Evolutionary conservation across 1,140 invertebrate genomes (phyloP), one percentile per base, ranked within the genome.

Genomic region (Lutraria rhynchaena): DNA sequence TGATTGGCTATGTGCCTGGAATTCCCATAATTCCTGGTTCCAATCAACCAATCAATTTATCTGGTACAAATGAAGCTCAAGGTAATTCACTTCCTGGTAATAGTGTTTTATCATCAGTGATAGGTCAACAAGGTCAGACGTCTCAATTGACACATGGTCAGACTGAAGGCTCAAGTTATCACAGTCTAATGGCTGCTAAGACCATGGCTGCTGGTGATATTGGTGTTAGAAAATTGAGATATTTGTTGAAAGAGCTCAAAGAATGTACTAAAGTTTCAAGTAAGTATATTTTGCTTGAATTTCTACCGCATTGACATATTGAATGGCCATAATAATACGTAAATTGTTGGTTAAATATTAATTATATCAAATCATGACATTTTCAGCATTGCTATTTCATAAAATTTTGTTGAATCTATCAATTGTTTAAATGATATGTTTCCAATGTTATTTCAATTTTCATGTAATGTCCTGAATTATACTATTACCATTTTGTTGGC

Each of bases 191-290:
- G 24, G 29, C 67, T 70, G 63, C 76, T 0, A 46, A 70, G 63
- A 33, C 55, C 2, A 60, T 80, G n/a, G 76, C 76, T 41, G 76
- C 65, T 15, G 69, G 70, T n/a, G 83, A 87, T 73, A 81, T 83
- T 53, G 86, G 85, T 17, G 70, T 86, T 22, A 86, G 82, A 51
- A 83, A 84, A 35, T 44, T 89, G 19, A 75, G 84, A 67, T 84
- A 85, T 31, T 55, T 86, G 29, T 29, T 89, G 3, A 75, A 76
- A 33, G 87, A 89, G 57, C 71, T 89, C 35, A 85, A 86, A 53
- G 84, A 88, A 74, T 85, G 82, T 60, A 83, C 82, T 19, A 86
- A 85, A 70, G 84, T 87, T 33, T 75, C 75, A 24, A 87, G 88
- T 89, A 77, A 87, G 85, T 71, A 41, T n/a, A 19, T 41, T 41